Percentiles rank a stretch among this genome's conserved stretches.
Conservation (phyloP, 2,888 invertebrate species). For the Andrena minutula region DNA sequence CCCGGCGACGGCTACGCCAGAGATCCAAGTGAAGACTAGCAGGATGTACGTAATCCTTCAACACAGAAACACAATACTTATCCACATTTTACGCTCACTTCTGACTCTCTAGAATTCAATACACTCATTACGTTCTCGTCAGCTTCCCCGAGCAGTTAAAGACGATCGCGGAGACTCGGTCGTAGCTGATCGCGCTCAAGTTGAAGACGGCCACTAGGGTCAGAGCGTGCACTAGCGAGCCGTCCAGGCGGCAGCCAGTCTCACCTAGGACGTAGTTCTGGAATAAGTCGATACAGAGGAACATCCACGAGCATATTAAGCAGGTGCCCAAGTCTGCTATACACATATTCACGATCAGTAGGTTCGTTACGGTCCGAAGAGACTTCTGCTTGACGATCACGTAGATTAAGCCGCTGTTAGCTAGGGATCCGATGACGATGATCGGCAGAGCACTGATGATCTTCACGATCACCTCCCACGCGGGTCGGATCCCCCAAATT, state of each 20-base stretch:
- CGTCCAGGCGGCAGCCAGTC: conserved; percentile 92
- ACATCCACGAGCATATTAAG: conserved; percentile 91
- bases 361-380: conserved; percentile 90
- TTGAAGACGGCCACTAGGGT: conserved; percentile 92
- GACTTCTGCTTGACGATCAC: conserved; percentile 88
- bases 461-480: conserved; percentile 88
- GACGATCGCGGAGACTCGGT: conserved; percentile 93
- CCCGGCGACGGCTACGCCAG: conserved; percentile 88
- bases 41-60: conserved; percentile 88
- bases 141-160: conserved; percentile 74
- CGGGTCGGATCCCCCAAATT: conserved; percentile 88
- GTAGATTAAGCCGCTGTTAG: conserved; percentile 89
- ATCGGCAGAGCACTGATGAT: conserved; percentile 87
- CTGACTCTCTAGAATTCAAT: not conserved
- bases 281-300: conserved; percentile 90
- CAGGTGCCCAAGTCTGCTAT: conserved; percentile 89
- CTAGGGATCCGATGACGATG: conserved; percentile 88
- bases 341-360: conserved; percentile 91
- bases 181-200: conserved; percentile 92
- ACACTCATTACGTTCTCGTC: conserved; percentile 62
- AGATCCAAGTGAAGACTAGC: conserved; percentile 89
- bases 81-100: not conserved
- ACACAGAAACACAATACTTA: conserved; percentile 25
- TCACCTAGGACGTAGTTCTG: conserved; percentile 91
- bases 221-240: conserved; percentile 90